Percentiles rank a stretch among this genome's conserved stretches.
phyloP scores from a whole-genome alignment of 2,797 vertebrate species.

The Microctenopoma lineatum region DNA sequence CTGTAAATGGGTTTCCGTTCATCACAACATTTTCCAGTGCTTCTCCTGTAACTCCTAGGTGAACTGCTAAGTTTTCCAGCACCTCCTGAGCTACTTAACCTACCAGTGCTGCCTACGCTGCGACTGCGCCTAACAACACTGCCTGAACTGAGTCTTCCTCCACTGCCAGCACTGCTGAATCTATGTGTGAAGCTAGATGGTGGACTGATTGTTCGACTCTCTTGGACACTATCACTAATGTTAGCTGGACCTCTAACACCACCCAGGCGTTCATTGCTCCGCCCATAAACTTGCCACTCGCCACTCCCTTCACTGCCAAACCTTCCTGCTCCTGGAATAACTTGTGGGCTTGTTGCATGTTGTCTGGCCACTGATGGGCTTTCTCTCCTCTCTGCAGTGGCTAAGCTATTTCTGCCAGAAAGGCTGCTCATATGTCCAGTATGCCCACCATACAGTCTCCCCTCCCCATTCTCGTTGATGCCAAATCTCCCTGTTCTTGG shows the following conservation, averaged over 20 bases:
- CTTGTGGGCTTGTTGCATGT: conserved; percentile 18
- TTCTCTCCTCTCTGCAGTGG: not conserved
- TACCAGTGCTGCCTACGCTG: conserved; percentile 35
- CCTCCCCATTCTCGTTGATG: conserved; percentile 17
- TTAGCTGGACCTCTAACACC: not conserved
- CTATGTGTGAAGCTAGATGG: conserved; percentile 11
- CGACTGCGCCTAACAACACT: conserved; percentile 32
- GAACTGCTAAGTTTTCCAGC: conserved; percentile 22
- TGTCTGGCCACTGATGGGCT: not conserved
- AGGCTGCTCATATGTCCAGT: not conserved
- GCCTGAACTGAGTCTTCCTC: conserved; percentile 8
- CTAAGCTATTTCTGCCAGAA: not conserved
- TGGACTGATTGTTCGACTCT: not conserved
- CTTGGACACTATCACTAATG: not conserved
- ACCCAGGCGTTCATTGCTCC: conserved; percentile 12
- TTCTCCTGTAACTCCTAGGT: conserved; percentile 11
- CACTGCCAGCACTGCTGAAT: conserved; percentile 12
- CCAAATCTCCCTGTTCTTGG: not conserved
- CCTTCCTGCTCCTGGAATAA: not conserved
- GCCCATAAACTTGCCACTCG: conserved; percentile 49
- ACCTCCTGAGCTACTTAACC: conserved; percentile 26
- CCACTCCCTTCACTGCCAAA: conserved; percentile 16
- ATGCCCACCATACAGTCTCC: conserved; percentile 35
- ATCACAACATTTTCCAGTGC: conserved; percentile 30
- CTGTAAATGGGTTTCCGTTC: conserved; percentile 46